These are phyloP conservation scores for Notolabrus celidotus DNA, from an alignment of 2,797 vertebrate species.

Conservation along the genomic window DNA sequence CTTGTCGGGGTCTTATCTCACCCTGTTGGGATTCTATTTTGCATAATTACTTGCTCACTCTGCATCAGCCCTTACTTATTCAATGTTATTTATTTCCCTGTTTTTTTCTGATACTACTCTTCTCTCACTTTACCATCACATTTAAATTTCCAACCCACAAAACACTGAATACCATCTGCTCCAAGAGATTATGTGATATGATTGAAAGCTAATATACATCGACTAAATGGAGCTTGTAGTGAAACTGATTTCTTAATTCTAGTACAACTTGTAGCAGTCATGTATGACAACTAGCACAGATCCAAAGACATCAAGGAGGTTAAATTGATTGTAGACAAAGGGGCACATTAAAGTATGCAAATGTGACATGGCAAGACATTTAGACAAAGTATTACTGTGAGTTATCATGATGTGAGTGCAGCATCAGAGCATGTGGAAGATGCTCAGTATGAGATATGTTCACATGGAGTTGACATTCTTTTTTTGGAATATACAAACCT, in stretches of 20 bases:
- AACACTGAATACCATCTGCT: not conserved
- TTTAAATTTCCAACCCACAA: not conserved
- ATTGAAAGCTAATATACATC: not conserved
- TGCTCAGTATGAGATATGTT: too few relatives aligned
- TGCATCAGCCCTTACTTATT: too few relatives aligned
- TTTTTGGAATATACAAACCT: too few relatives aligned
- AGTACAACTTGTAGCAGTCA: too few relatives aligned
- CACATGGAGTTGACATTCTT: too few relatives aligned
- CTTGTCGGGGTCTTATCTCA: too few relatives aligned
- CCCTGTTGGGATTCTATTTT: too few relatives aligned
- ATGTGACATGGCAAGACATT: too few relatives aligned
- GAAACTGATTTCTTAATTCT: too few relatives aligned
- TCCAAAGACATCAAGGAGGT: constrained; percentile 1
- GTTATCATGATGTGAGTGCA: not conserved
- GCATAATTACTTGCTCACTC: too few relatives aligned
- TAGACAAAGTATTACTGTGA: not conserved
- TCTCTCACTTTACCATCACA: not conserved
- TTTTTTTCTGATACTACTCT: not conserved
- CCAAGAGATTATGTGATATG: not conserved
- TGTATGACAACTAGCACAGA: not conserved
- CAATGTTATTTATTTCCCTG: too few relatives aligned
- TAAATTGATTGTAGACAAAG: not conserved
- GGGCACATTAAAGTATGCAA: too few relatives aligned
- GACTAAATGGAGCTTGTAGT: not conserved
- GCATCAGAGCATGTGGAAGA: not conserved